These are phyloP conservation scores for Cistogaster globosa DNA, from an alignment of 2,888 invertebrate genomes.

Conservation along the genomic window DNA sequence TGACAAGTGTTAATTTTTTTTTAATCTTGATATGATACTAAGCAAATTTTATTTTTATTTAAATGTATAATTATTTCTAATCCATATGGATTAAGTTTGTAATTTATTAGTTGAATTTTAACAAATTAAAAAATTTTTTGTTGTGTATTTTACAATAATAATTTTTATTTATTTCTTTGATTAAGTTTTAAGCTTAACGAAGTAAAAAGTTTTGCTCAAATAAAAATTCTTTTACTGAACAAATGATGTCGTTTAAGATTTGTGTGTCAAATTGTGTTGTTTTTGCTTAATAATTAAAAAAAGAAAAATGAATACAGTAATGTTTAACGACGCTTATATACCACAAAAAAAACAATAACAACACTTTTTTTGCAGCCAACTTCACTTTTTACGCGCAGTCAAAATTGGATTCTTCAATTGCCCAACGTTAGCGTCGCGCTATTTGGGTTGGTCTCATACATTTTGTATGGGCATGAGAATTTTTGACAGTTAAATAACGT, in stretches of 20 bases:
- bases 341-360: too few species aligned
- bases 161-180: conserved; percentile 37
- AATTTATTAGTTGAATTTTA: too few species aligned
- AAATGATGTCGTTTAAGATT: conserved; percentile 23
- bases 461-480: too few species aligned
- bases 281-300: conserved; percentile 14
- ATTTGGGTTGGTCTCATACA: too few species aligned
- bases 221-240: conserved; percentile 50
- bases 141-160: neutral
- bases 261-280: conserved; percentile 19
- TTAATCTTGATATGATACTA: neutral
- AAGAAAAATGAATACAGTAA: too few species aligned
- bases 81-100: neutral
- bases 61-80: neutral
- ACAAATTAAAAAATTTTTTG: neutral
- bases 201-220: conserved; percentile 82
- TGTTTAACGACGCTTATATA: too few species aligned
- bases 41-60: neutral
- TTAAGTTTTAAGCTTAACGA: conserved; percentile 76
- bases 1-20: neutral
- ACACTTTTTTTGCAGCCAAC: too few species aligned
- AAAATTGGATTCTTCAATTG: too few species aligned
- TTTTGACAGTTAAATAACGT: too few species aligned
- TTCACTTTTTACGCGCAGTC: too few species aligned
- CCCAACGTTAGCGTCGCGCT: too few species aligned